These are phyloP conservation scores for Bimastos eiseni DNA, from an alignment of 2,888 invertebrate genomes.

Conservation along the genomic window DNA sequence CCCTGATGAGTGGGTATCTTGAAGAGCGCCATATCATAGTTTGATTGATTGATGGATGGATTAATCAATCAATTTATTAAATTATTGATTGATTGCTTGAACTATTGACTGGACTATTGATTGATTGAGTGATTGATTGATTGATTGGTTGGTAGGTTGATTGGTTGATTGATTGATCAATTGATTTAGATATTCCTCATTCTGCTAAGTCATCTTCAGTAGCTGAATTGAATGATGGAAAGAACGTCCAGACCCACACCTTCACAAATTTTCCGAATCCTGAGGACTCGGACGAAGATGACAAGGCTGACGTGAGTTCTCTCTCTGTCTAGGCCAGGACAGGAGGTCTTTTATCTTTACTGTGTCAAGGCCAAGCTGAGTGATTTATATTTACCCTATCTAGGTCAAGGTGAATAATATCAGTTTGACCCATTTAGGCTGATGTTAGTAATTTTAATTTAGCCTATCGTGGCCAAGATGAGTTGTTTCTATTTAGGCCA, in stretches of 20 bases:
- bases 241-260: slow-evolving; percentile 52
- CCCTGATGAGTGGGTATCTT: no score
- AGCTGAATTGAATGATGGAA: slow-evolving; percentile 26
- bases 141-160: background rate
- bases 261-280: slow-evolving; percentile 58
- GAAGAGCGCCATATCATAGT: no score
- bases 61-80: no score
- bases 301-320: slow-evolving; percentile 53
- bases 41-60: background rate
- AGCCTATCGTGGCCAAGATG: no score
- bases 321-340: background rate
- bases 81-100: background rate
- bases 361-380: no score
- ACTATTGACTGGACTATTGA: background rate
- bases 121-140: background rate
- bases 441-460: no score
- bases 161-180: background rate
- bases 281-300: slow-evolving; percentile 53
- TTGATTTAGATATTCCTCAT: slow-evolving; percentile 40
- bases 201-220: background rate
- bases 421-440: no score
- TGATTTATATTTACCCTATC: no score
- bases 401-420: no score
- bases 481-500: no score
- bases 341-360: no score